Evolutionary conservation across 2,888 invertebrate genomes (phyloP).

Genomic region (Criorhina ranunculi): DNA sequence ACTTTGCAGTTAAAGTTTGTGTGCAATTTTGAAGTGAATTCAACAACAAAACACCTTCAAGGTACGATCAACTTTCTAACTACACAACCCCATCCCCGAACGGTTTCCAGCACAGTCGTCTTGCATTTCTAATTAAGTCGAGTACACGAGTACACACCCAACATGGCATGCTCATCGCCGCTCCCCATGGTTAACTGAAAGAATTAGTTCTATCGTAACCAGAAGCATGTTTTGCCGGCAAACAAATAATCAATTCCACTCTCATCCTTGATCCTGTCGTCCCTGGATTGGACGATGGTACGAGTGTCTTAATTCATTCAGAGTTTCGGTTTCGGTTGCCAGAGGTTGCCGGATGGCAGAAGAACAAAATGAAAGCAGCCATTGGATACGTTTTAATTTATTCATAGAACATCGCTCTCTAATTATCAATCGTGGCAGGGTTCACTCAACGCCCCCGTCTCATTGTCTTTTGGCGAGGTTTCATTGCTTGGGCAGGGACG

Average conservation of each 20-base stretch:
- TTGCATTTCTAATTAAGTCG: slow-evolving; percentile 66
- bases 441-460: slow-evolving; percentile 46
- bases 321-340: slow-evolving; percentile 30
- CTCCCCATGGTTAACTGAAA: slow-evolving; percentile 42
- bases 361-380: slow-evolving; percentile 15
- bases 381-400: slow-evolving; percentile 72
- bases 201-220: slow-evolving; percentile 63
- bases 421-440: slow-evolving; percentile 66
- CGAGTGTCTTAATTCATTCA: slow-evolving; percentile 67
- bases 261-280: slow-evolving; percentile 58
- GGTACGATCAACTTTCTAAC: slow-evolving; percentile 41
- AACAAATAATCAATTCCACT: slow-evolving; percentile 71
- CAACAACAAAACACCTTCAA: slow-evolving; percentile 23
- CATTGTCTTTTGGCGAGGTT: slow-evolving; percentile 58
- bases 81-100: not conserved
- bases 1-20: not conserved
- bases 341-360: not conserved
- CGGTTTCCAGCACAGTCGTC: not conserved
- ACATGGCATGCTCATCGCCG: slow-evolving; percentile 6
- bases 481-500: slow-evolving; percentile 9
- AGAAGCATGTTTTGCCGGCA: slow-evolving; percentile 63
- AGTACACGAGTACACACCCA: slow-evolving; percentile 45
- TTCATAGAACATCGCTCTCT: slow-evolving; percentile 74
- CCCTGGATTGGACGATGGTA: not conserved
- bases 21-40: slow-evolving; percentile 29